Evolutionary conservation across 2,113 vertebrate genomes (phyloP).

Genomic region (Brienomyrus brachyistius): DNA sequence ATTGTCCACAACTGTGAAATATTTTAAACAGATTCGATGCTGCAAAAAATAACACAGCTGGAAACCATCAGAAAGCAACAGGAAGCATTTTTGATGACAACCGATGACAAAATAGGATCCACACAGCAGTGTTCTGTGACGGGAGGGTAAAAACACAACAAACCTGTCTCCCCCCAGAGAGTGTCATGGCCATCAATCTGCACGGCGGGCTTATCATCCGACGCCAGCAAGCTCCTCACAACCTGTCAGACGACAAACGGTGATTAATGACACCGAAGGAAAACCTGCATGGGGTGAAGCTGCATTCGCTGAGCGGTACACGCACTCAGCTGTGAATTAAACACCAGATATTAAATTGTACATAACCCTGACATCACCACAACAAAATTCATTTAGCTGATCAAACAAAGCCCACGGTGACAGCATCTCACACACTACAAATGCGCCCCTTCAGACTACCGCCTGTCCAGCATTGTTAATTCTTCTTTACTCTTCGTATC

Average conservation of each 20-base stretch:
- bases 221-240: slow-evolving; percentile 72
- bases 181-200: slow-evolving; percentile 86
- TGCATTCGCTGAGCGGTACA: not conserved
- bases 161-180: slow-evolving; percentile 98
- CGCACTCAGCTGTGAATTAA: slow-evolving; percentile 32
- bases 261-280: slow-evolving; percentile 45
- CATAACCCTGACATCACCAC: not conserved
- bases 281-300: not conserved
- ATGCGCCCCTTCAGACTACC: slow-evolving; percentile 5
- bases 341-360: slow-evolving; percentile 21
- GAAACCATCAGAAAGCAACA: not conserved
- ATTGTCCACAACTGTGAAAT: slow-evolving; percentile 18
- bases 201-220: slow-evolving; percentile 69
- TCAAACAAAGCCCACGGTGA: not conserved
- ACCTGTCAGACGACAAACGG: slow-evolving; percentile 69
- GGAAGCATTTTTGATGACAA: slow-evolving; percentile 30
- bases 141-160: slow-evolving; percentile 33
- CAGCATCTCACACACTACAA: slow-evolving; percentile 21
- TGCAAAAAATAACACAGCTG: not conserved
- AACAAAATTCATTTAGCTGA: not conserved
- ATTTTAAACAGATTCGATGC: not conserved
- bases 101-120: slow-evolving; percentile 33
- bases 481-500: slow-evolving; percentile 14
- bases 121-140: slow-evolving; percentile 31
- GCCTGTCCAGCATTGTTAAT: slow-evolving; percentile 33